Conservation (phyloP, 2,113 vertebrate genomes). For the Rhodinocichla rosea region DNA sequence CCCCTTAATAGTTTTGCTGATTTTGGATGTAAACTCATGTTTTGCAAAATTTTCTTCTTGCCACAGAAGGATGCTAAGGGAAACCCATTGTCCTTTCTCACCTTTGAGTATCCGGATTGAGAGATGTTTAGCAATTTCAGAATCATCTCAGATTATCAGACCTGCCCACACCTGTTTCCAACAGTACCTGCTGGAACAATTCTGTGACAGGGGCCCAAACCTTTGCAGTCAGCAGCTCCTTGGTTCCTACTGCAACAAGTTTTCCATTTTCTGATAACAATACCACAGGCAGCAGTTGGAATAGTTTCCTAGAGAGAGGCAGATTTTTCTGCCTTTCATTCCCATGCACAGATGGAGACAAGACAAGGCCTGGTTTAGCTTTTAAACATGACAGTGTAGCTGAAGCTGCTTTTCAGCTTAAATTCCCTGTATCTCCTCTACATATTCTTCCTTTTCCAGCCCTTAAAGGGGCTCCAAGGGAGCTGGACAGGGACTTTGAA, state of each 20-base stretch:
- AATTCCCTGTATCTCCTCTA: not conserved
- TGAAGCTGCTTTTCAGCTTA: not conserved
- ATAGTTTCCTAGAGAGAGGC: not conserved
- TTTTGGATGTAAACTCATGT: not conserved
- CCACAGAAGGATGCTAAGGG: not conserved
- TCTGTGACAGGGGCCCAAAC: not conserved
- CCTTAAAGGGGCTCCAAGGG: not conserved
- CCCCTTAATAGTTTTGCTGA: not conserved
- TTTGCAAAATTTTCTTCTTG: not conserved
- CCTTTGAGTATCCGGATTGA: not conserved
- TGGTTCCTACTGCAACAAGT: not conserved
- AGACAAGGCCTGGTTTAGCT: not conserved
- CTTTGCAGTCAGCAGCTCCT: not conserved
- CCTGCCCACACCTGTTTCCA: not conserved
- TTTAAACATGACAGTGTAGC: not conserved
- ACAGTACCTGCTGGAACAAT: not conserved
- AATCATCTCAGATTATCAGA: not conserved
- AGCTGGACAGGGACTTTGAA: not conserved
- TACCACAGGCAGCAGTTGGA: not conserved
- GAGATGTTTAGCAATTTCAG: not conserved
- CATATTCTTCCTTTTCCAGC: not conserved
- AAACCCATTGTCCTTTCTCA: not conserved
- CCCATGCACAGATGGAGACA: not conserved
- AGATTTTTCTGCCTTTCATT: constrained; percentile 5
- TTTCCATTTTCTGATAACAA: not conserved